Evolutionary conservation across 2,797 vertebrate species (phyloP).

Genomic region (Enteromius fasciolatus): DNA sequence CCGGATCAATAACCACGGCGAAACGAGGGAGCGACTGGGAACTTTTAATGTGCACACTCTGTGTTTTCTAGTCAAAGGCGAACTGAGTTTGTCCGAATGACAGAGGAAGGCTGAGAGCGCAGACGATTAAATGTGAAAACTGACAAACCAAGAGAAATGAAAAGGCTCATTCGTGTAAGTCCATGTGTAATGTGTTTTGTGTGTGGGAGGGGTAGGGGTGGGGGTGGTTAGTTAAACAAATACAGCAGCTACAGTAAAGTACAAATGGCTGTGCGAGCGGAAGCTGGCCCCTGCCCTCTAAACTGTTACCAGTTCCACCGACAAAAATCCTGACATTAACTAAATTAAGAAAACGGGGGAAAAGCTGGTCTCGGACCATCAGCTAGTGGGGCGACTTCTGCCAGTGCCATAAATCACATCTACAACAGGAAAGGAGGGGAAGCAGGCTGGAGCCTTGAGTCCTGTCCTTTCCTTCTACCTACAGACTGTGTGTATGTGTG

Average conservation of each 20-base stretch:
- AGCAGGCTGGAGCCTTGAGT: constrained; percentile 33
- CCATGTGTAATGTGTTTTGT: constrained; percentile 25
- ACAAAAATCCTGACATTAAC: constrained; percentile 12
- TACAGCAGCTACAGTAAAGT: constrained; percentile 40
- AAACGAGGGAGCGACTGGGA: constrained; percentile 45
- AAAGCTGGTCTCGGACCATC: constrained; percentile 49
- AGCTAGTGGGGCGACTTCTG: constrained; percentile 41
- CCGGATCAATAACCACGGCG: constrained; percentile 55
- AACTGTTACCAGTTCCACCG: constrained; percentile 54
- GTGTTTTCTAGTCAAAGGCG: constrained; percentile 44
- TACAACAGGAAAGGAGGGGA: constrained; percentile 45
- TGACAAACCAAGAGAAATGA: constrained; percentile 54
- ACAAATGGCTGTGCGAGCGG: constrained; percentile 29
- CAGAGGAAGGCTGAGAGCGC: constrained; percentile 26
- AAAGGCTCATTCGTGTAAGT: constrained; percentile 41
- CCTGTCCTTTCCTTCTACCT: constrained; percentile 47
- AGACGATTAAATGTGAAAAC: constrained; percentile 51
- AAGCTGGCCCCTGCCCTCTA: constrained; percentile 37
- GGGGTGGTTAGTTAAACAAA: constrained; percentile 43
- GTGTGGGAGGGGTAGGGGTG: background rate
- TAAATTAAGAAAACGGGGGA: constrained; percentile 8
- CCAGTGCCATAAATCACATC: constrained; percentile 45
- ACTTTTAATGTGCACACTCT: constrained; percentile 54
- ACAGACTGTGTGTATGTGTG: constrained; percentile 47
- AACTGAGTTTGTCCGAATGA: constrained; percentile 47